phyloP scores from a whole-genome alignment of 2,113 vertebrate genomes.

The Eulemur macaco region DNA sequence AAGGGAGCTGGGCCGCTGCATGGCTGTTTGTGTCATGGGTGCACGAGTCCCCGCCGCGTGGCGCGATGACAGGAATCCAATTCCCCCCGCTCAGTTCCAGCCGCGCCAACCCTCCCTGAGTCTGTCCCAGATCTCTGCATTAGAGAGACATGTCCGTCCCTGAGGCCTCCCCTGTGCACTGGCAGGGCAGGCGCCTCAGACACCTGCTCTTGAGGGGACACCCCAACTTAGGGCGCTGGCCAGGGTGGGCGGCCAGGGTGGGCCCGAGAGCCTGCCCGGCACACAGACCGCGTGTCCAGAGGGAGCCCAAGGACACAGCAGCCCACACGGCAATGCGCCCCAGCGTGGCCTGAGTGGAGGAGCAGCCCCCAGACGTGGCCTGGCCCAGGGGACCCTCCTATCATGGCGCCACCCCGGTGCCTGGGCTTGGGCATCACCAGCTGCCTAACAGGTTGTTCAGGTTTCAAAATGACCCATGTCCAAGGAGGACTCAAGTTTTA shows the following conservation, averaged over 20 bases:
- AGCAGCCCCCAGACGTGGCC: too few relatives aligned
- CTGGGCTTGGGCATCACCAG: too few relatives aligned
- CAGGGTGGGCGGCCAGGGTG: rapidly evolving
- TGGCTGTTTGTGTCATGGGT: not conserved
- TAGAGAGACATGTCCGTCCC: not conserved
- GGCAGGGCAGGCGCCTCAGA: too few relatives aligned
- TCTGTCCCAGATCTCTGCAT: not conserved
- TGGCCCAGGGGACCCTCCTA: not conserved
- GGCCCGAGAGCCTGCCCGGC: not conserved
- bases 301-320: not conserved
- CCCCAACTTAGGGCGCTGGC: not conserved
- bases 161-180: not conserved
- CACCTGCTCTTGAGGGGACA: not conserved
- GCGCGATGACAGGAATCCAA: rapidly evolving
- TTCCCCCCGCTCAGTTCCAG: not conserved
- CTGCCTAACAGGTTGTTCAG: not conserved
- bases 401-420: not conserved
- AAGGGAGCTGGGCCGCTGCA: not conserved
- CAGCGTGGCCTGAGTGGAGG: too few relatives aligned
- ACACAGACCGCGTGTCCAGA: rapidly evolving
- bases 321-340: rapidly evolving
- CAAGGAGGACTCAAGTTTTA: not conserved
- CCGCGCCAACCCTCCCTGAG: too few relatives aligned
- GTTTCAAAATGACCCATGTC: not conserved
- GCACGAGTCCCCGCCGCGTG: not conserved